phyloP scores from a whole-genome alignment of 1,140 invertebrate genomes.

The Steinernema khuongi region DNA sequence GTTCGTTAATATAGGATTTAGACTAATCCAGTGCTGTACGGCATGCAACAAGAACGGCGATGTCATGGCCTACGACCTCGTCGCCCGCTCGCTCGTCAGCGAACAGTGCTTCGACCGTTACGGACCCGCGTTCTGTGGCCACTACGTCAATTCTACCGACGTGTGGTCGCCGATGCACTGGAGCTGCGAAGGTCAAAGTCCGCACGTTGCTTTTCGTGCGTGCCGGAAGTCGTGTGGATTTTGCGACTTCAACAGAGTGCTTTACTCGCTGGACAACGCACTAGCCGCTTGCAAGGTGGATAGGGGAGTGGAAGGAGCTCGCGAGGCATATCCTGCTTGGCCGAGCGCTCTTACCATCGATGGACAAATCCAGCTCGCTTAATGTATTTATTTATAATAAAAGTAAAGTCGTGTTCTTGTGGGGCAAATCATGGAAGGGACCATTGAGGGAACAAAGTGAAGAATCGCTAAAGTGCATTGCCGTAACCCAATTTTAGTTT shows the following conservation, averaged over 20 bases:
- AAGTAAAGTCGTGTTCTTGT: too few relatives aligned
- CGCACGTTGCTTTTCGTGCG: constrained; percentile 36
- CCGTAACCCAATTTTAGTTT: too few relatives aligned
- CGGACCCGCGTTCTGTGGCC: constrained; percentile 27
- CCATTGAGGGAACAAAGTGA: too few relatives aligned
- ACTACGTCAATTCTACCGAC: constrained; percentile 32
- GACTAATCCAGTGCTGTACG: constrained; percentile 30
- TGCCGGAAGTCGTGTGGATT: constrained; percentile 38
- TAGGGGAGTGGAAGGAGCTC: background rate
- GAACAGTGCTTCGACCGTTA: constrained; percentile 38
- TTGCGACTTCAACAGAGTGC: constrained; percentile 33
- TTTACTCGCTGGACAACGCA: constrained; percentile 35
- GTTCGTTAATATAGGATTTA: too few relatives aligned
- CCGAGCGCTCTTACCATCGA: too few relatives aligned
- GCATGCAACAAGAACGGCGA: constrained; percentile 25
- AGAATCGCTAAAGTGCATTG: too few relatives aligned
- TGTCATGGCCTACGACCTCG: constrained; percentile 34
- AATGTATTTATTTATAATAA: too few relatives aligned
- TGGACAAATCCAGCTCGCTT: too few relatives aligned
- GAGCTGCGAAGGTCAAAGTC: constrained; percentile 35
- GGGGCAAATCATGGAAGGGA: too few relatives aligned
- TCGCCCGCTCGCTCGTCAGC: constrained; percentile 32
- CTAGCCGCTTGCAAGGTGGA: constrained; percentile 19
- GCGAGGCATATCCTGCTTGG: too few relatives aligned
- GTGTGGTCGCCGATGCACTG: constrained; percentile 31